A percentile compares a stretch with the other conserved stretches of the same genome.
Evolutionary conservation across 2,113 vertebrate genomes (phyloP).

Genomic region (Asarcornis scutulata): DNA sequence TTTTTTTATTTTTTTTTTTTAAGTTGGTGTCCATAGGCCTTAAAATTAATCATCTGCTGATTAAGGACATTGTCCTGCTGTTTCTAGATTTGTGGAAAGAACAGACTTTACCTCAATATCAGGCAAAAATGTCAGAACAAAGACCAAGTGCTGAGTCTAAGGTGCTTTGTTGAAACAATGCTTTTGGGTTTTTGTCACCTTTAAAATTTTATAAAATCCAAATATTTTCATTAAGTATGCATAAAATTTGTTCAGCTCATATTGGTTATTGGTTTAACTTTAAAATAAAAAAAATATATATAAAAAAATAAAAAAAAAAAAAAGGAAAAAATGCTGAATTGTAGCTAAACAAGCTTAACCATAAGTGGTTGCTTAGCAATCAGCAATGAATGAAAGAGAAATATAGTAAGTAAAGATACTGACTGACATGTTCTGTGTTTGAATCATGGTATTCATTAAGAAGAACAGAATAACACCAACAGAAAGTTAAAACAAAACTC

Average conservation of each 20-base stretch:
- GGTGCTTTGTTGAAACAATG: background rate
- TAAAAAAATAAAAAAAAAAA: background rate
- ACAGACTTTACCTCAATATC: background rate
- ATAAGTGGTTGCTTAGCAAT: slow-evolving; percentile 68
- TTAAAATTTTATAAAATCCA: slow-evolving; percentile 23
- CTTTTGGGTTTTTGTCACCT: background rate
- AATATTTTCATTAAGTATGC: slow-evolving; percentile 2
- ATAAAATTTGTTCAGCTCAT: background rate
- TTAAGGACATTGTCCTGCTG: background rate
- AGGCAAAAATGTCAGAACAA: background rate
- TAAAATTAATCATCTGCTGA: background rate
- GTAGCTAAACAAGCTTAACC: slow-evolving; percentile 20
- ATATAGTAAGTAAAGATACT: slow-evolving; percentile 47
- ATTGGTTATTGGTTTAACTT: background rate
- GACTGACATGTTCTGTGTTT: slow-evolving; percentile 30
- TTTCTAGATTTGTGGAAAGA: background rate
- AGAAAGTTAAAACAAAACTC: slow-evolving; percentile 24
- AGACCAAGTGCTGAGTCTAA: background rate
- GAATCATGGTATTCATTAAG: slow-evolving; percentile 50
- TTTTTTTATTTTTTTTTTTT: background rate
- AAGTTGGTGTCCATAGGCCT: background rate
- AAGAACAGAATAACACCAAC: background rate
- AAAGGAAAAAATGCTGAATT: background rate
- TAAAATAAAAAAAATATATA: background rate
- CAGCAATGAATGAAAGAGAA: slow-evolving; percentile 51